These are phyloP conservation scores for Pegoplata infirma DNA, from an alignment of 2,888 invertebrate species.

Conservation along the genomic window DNA sequence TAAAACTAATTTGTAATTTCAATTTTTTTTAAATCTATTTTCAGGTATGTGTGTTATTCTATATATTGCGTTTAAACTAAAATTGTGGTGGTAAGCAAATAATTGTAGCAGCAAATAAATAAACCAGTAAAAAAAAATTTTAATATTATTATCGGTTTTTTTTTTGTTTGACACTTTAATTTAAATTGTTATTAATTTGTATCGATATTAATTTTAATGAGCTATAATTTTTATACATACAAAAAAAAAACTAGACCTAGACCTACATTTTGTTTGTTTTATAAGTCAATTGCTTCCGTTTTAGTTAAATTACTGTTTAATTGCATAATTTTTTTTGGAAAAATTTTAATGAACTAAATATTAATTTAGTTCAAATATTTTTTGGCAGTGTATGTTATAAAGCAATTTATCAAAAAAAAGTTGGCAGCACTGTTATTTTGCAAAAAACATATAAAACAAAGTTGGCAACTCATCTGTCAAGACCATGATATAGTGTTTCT, in stretches of 20 bases:
- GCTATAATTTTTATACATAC: constrained; percentile 10
- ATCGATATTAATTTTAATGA: constrained; percentile 18
- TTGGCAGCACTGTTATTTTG: too few relatives aligned
- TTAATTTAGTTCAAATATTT: too few relatives aligned
- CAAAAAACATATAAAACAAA: too few relatives aligned
- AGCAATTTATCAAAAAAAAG: too few relatives aligned
- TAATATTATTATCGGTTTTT: too few relatives aligned
- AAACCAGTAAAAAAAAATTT: not conserved
- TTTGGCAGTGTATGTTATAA: too few relatives aligned
- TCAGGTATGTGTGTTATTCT: constrained; percentile 47
- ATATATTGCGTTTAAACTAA: not conserved
- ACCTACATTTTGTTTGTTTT: constrained; percentile 18
- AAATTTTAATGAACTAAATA: not conserved
- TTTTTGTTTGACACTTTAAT: constrained; percentile 20
- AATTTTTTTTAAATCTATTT: constrained; percentile 35
- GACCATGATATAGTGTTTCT: too few relatives aligned
- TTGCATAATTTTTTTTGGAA: not conserved
- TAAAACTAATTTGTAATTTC: constrained; percentile 24
- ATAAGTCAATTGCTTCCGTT: not conserved
- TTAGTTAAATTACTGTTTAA: not conserved
- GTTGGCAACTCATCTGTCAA: too few relatives aligned
- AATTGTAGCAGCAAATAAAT: not conserved
- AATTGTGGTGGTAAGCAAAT: constrained; percentile 18
- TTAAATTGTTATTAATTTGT: not conserved
- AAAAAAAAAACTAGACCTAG: constrained; percentile 33